Evolutionary conservation across 2,797 vertebrate genomes (phyloP).

Genomic region (Aphelocoma californica): DNA sequence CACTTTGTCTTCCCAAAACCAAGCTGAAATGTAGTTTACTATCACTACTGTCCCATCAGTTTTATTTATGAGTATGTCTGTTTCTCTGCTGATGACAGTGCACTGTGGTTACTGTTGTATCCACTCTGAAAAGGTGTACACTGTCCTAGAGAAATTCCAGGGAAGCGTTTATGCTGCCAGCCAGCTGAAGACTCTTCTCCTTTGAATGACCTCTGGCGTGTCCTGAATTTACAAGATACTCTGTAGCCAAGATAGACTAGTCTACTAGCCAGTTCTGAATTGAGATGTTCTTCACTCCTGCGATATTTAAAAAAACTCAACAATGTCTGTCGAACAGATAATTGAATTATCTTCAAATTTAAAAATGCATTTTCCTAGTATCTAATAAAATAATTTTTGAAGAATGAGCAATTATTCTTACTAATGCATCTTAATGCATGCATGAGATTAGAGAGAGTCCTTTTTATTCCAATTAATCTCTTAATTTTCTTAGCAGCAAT

Average conservation of each 20-base stretch:
- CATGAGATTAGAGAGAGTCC: background rate
- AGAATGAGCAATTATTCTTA: conserved; percentile 20
- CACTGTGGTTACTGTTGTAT: background rate
- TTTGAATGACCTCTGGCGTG: background rate
- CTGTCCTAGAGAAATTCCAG: background rate
- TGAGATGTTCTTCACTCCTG: background rate
- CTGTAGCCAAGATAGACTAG: background rate
- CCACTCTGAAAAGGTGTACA: background rate
- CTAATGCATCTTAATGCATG: background rate
- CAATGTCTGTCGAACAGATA: background rate
- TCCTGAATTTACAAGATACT: background rate
- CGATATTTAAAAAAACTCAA: background rate
- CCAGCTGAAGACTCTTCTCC: background rate
- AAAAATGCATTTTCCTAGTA: background rate
- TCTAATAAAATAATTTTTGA: background rate
- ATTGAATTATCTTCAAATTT: background rate
- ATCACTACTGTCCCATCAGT: background rate
- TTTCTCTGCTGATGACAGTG: background rate
- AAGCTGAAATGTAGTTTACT: background rate
- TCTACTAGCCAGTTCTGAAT: background rate
- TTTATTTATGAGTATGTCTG: background rate
- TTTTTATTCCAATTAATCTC: background rate
- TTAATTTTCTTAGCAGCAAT: conserved; percentile 41
- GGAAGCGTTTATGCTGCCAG: background rate
- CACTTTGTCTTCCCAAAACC: background rate